Conservation (phyloP, 1,140 invertebrate species). For the Drosophila pectinifera region DNA sequence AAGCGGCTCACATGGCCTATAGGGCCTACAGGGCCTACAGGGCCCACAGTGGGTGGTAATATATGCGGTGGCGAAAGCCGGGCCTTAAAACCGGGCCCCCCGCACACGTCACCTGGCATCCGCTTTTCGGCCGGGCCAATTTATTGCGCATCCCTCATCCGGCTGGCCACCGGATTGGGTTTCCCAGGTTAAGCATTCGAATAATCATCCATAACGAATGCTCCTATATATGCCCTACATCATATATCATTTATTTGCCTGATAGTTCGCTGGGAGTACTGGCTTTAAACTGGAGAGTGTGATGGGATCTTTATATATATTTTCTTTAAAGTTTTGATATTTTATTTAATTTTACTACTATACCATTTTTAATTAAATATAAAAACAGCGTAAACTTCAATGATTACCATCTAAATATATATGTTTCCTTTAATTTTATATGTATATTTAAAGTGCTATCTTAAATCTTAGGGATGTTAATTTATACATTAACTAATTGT, state of each 20-base stretch:
- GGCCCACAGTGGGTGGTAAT: conserved; percentile 4
- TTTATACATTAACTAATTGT: too few species aligned
- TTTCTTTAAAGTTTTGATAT: too few species aligned
- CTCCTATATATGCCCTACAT: neutral
- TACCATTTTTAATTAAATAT: too few species aligned
- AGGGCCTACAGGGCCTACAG: conserved; percentile 54
- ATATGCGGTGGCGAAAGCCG: neutral
- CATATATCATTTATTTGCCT: neutral
- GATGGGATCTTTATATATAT: too few species aligned
- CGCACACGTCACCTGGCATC: conserved; percentile 5
- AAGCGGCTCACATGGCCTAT: conserved; percentile 56
- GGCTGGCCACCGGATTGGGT: neutral
- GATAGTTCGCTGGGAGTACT: neutral
- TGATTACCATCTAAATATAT: too few species aligned
- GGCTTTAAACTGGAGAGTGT: too few species aligned
- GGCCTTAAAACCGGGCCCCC: conserved; percentile 1
- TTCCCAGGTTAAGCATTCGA: conserved; percentile 3
- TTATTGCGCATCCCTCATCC: conserved; percentile 4
- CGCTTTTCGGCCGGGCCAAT: conserved; percentile 17
- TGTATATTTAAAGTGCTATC: too few species aligned
- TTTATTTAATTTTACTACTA: too few species aligned
- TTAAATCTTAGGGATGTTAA: too few species aligned
- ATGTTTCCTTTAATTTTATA: too few species aligned
- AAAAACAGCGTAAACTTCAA: too few species aligned
- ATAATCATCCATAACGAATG: conserved; percentile 3